Base-by-base conservation (phyloP, 2,113 vertebrate species). In the Gadus chalcogrammus region DNA sequence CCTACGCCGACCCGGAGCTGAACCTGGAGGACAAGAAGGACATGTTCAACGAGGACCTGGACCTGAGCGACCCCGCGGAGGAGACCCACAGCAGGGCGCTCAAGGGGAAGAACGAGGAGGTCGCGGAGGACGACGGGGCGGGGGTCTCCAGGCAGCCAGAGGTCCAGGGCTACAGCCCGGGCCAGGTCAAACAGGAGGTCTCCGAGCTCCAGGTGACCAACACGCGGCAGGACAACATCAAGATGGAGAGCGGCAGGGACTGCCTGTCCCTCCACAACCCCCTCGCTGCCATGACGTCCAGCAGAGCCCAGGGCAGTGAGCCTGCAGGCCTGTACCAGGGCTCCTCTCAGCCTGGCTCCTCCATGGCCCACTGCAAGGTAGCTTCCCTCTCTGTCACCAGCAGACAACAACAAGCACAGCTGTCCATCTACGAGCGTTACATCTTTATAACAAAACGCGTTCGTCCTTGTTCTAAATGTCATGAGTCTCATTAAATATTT, bases 1-100 rank as follows among this genome's bases (percentile, higher is more conserved):
- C 97, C 0, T 99, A 99, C 62, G 95, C 97, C 4, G 97, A 99
- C 78, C 97, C 97, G 0, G 97, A 97, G 68, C 94, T 97, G 65
- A 94, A 99, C 72, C 84, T 97, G 9, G 96, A 93, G 18, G 97
- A 98, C 89, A 99, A 98, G 85, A 99, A 97, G 75, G 94, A 96
- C 80, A 94, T 98, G 95, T 98, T 99, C 78, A 97, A 93, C 5
- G 97, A 96, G 80, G 96, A 98, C 62, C 86, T 99, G 55, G 97
- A 98, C 71, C 93, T 99, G 2, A 91, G 52, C 55, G 97, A 97
- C 59, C 85, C 93, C 0, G 90, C 92, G 27, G 95, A 96, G 77
- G 97, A 98, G 67, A 90, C 42, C 42, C 42, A 48, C 83, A 69
- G 90, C 88, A 8, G 24, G 87, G 70, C 69, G 82, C 79, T 67